Conservation (phyloP, 1,140 invertebrate species). For the Ericerus pela region DNA sequence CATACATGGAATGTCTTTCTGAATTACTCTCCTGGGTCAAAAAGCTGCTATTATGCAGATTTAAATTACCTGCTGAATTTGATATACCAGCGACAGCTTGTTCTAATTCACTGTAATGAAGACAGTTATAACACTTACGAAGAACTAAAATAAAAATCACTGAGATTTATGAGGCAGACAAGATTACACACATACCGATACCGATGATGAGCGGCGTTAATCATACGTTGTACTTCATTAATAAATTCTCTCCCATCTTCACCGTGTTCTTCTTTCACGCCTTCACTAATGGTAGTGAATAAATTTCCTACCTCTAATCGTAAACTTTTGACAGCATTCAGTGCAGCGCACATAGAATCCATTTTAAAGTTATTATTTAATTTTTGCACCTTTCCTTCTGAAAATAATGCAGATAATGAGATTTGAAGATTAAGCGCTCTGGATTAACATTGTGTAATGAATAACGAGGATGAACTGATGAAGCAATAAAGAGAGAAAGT, state of each 20-base stretch:
- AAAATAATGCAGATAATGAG: too few relatives aligned
- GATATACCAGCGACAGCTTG: constrained; percentile 51
- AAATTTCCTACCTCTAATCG: constrained; percentile 28
- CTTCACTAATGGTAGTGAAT: constrained; percentile 54
- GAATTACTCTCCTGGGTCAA: constrained; percentile 73
- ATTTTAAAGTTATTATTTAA: too few relatives aligned
- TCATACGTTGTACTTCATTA: constrained; percentile 14
- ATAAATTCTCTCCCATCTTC: constrained; percentile 51
- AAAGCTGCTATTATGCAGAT: constrained; percentile 62
- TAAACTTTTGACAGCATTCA: constrained; percentile 16
- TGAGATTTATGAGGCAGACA: neutral
- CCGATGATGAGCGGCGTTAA: constrained; percentile 12
- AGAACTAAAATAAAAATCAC: neutral
- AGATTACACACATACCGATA: neutral
- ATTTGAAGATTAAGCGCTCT: too few relatives aligned
- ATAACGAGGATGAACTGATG: too few relatives aligned
- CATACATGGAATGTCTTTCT: constrained; percentile 71
- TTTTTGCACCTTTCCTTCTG: too few relatives aligned
- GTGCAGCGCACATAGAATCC: constrained; percentile 15
- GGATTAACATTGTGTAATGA: too few relatives aligned
- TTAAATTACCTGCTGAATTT: constrained; percentile 54
- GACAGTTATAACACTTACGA: constrained; percentile 17
- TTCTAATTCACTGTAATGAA: constrained; percentile 51
- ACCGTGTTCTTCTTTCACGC: constrained; percentile 53
- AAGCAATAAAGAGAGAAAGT: too few relatives aligned